Percentiles rank a stretch among this genome's conserved stretches.
phyloP scores from a whole-genome alignment of 1,140 invertebrate genomes.

The Drosophila persimilis region DNA sequence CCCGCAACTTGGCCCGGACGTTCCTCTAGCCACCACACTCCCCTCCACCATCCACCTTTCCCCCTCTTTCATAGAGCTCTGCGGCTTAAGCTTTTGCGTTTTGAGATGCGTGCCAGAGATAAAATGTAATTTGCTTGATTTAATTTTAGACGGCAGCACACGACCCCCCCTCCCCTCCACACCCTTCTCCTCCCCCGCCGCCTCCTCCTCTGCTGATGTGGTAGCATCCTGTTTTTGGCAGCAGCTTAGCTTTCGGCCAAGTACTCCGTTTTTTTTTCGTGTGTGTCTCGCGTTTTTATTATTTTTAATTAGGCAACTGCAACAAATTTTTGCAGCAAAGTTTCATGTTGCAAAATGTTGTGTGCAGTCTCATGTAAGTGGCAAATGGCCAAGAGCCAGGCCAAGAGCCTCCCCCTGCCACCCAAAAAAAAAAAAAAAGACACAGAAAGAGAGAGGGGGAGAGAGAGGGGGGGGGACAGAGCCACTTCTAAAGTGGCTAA shows the following conservation, averaged over 20 bases:
- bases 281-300: conserved; percentile 27
- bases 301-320: conserved; percentile 75
- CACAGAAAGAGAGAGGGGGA: neutral
- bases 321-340: conserved; percentile 67
- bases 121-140: conserved; percentile 81
- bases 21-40: neutral
- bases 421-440: conserved; percentile 32
- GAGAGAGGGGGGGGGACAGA: conserved; percentile 23
- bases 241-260: conserved; percentile 30
- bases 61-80: conserved; percentile 33
- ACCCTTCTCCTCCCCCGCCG: neutral
- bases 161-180: conserved; percentile 46
- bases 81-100: conserved; percentile 74
- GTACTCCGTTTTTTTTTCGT: conserved; percentile 17
- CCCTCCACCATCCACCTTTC: neutral
- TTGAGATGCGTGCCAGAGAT: conserved; percentile 79
- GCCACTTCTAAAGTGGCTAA: conserved; percentile 77
- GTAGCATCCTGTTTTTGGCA: conserved; percentile 71
- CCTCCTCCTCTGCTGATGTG: neutral
- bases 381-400: conserved; percentile 54
- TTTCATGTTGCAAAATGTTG: conserved; percentile 77
- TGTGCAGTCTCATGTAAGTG: conserved; percentile 63
- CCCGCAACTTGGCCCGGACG: conserved; percentile 42
- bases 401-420: conserved; percentile 18
- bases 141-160: conserved; percentile 80